Percentiles rank a stretch among this genome's conserved stretches.
Evolutionary conservation across 2,797 vertebrate genomes (phyloP).

Genomic region (Pangasius krempfi): DNA sequence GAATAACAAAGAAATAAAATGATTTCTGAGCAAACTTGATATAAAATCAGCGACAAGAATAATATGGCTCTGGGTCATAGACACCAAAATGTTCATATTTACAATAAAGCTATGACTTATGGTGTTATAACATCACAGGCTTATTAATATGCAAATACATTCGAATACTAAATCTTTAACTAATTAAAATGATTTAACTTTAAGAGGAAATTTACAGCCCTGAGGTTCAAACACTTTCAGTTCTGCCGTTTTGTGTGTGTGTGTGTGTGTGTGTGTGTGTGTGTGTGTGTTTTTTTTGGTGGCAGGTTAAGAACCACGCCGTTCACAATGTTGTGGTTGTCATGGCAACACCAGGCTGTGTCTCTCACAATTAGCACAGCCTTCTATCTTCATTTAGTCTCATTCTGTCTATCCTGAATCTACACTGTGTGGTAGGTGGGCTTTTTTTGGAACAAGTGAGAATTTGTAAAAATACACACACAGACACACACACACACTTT

Average conservation of each 20-base stretch:
- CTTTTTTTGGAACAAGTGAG: constrained; percentile 4
- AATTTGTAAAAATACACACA: neutral
- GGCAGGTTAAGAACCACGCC: neutral
- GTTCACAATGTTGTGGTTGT: constrained; percentile 37
- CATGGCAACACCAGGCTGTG: constrained; percentile 41
- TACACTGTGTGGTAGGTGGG: constrained; percentile 4
- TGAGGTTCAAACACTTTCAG: neutral
- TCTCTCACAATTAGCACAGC: constrained; percentile 50
- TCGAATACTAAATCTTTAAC: neutral
- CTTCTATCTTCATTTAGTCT: constrained; percentile 34
- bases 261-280: constrained; percentile 1
- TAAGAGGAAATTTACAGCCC: neutral
- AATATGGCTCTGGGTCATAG: neutral
- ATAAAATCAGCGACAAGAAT: neutral
- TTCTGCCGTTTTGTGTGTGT: neutral
- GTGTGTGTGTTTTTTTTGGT: neutral
- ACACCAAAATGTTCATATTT: neutral
- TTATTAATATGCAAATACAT: neutral
- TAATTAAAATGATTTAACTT: neutral
- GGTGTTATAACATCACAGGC: neutral
- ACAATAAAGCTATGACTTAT: neutral
- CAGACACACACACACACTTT: constrained; percentile 34
- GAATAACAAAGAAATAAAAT: neutral
- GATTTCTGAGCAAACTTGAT: neutral
- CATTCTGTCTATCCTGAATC: constrained; percentile 1